Evolutionary conservation across 1,140 invertebrate genomes (phyloP).

Genomic region (Leguminivora glycinivorella): DNA sequence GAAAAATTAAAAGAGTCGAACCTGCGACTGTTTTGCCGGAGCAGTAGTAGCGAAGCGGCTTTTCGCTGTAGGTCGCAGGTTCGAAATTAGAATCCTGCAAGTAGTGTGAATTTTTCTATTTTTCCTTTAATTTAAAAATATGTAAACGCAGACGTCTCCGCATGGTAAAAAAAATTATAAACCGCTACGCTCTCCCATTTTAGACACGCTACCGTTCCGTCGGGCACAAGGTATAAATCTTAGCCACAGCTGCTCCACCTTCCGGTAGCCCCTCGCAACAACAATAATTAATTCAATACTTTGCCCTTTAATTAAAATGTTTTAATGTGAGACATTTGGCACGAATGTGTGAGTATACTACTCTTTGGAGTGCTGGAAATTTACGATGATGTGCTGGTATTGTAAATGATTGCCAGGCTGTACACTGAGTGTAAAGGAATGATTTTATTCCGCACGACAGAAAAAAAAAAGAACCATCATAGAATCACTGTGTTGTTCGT

Average conservation of each 20-base stretch:
- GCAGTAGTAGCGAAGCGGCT: too few relatives aligned
- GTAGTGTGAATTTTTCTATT: too few relatives aligned
- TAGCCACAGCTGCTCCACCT: conserved; percentile 26
- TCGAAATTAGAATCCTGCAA: too few relatives aligned
- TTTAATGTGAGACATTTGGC: conserved; percentile 23
- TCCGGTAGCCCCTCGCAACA: conserved; percentile 22
- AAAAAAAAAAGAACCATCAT: too few relatives aligned
- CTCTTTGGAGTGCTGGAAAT: neutral
- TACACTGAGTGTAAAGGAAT: too few relatives aligned
- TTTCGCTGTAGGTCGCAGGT: too few relatives aligned
- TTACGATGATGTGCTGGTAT: neutral
- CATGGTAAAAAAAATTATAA: neutral
- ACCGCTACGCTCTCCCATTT: neutral
- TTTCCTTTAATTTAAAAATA: too few relatives aligned
- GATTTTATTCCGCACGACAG: too few relatives aligned
- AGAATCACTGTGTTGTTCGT: too few relatives aligned
- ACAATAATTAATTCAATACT: conserved; percentile 31
- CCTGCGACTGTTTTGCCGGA: too few relatives aligned
- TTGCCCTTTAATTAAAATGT: conserved; percentile 30
- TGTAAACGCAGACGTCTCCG: too few relatives aligned
- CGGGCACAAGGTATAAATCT: conserved; percentile 29
- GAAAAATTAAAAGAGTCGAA: too few relatives aligned
- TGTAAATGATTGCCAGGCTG: neutral
- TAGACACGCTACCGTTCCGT: neutral
- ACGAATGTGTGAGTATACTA: neutral